A percentile compares a stretch with the other conserved stretches of the same genome.
phyloP scores from a whole-genome alignment of 1,140 invertebrate species.

The Vollenhovia emeryi region DNA sequence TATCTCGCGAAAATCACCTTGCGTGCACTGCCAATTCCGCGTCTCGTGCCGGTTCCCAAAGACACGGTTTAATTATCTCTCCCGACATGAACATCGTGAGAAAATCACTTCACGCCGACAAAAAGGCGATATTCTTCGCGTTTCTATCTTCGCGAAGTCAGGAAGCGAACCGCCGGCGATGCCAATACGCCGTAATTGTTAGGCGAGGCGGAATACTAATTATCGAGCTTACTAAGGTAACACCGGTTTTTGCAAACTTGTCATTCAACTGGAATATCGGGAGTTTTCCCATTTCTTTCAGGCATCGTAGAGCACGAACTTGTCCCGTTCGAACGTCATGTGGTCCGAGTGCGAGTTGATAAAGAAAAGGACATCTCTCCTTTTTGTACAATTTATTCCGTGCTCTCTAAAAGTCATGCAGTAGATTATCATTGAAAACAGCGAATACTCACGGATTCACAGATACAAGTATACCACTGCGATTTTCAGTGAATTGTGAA shows the following conservation, averaged over 20 bases:
- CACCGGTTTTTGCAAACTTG: conserved; percentile 34
- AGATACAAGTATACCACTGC: no score
- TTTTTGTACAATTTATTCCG: background rate
- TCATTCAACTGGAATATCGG: conserved; percentile 24
- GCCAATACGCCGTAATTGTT: conserved; percentile 38
- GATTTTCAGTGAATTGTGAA: no score
- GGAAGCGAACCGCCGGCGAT: background rate
- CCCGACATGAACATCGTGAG: conserved; percentile 55
- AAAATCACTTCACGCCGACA: conserved; percentile 42
- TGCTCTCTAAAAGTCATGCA: no score
- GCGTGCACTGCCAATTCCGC: conserved; percentile 61
- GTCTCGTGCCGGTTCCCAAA: conserved; percentile 62
- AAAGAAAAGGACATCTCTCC: background rate
- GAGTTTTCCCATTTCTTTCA: background rate
- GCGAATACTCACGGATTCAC: no score
- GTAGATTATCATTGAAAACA: no score
- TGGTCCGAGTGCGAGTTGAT: background rate
- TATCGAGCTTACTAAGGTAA: conserved; percentile 13
- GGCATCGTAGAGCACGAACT: background rate
- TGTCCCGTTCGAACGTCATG: background rate
- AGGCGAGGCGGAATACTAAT: conserved; percentile 19
- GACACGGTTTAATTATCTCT: conserved; percentile 69
- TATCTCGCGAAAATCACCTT: conserved; percentile 67
- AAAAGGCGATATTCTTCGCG: conserved; percentile 32
- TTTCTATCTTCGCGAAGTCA: conserved; percentile 16